Base-by-base conservation (phyloP, 37 sponge, comb jelly and placozoan species). In the Lycopodina hypogea region DNA sequence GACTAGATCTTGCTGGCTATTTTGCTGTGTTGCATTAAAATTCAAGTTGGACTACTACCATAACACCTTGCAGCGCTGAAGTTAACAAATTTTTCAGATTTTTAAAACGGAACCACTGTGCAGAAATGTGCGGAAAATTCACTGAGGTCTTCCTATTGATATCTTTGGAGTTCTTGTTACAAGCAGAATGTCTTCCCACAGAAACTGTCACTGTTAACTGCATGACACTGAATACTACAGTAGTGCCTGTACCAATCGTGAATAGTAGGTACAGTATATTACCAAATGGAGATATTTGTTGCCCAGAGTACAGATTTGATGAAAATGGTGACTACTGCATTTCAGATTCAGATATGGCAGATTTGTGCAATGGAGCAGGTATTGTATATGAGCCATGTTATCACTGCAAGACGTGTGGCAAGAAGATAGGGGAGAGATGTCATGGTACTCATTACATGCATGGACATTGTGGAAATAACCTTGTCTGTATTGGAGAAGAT, bases 131-230 rank as follows among this genome's bases (percentile, higher is more conserved):
- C 48, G 9, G 8, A 45, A 4, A 45, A 45, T 45, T 12, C 48
- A 45, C 8, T 45, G 48, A 45, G 9, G 48, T 45, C 8, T 45
- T 45, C 8, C 48, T 45, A 9, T 45, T 45, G 48, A 9, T 45
- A 9, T 45, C 48, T 9, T 45, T 45, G 48, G 48, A 9, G 48
- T 45, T 45, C 8, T 4, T 45, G 48, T 45, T 45, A 4, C 4
- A 45, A 12, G 4, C 9, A 45, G 48, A 12, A 45, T 45, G 48
- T 45, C 9, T 4, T 45, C 48, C 4, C 8, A 45, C 48, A 9
- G 48, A 45, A 9, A n/a, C 55, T 53, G 60, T 59, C 60, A 59
- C 60, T 28, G 60, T 59, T 2, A 30, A 65, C 34, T 65, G 66
- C 66, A 24, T 29, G 26, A 34, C 32, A 30, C 12, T 24, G 66